Evolutionary conservation across 2,888 invertebrate genomes (phyloP).

Genomic region (Drosophila nr. perissopoda): DNA sequence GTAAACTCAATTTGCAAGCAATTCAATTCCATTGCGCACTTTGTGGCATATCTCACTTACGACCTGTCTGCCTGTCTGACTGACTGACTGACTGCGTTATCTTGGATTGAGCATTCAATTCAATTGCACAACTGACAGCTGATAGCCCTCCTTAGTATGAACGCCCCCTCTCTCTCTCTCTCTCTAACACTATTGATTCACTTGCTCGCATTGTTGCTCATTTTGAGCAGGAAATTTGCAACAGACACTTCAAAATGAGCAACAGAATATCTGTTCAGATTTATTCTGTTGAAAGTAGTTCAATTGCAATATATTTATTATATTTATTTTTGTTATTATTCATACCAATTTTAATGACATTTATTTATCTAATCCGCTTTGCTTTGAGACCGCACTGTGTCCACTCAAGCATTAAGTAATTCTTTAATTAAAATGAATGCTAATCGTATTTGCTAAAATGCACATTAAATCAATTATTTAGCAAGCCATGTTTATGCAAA

Average conservation of each 20-base stretch:
- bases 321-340: neutral
- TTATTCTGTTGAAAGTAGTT: slow-evolving; percentile 3
- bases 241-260: slow-evolving; percentile 12
- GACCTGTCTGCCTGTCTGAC: neutral
- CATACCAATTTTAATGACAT: neutral
- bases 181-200: neutral
- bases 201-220: slow-evolving; percentile 19
- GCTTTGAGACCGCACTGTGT: neutral
- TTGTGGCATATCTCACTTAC: slow-evolving; percentile 23
- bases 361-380: slow-evolving; percentile 21
- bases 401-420: neutral
- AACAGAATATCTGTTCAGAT: slow-evolving; percentile 13
- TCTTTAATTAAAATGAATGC: slow-evolving; percentile 16
- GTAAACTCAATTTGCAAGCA: slow-evolving; percentile 32
- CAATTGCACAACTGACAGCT: slow-evolving; percentile 40
- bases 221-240: slow-evolving; percentile 20
- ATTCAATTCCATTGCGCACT: slow-evolving; percentile 47
- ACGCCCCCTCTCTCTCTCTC: neutral
- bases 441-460: slow-evolving; percentile 6
- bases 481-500: neutral
- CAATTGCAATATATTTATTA: slow-evolving; percentile 1
- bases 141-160: slow-evolving; percentile 10
- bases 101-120: slow-evolving; percentile 29
- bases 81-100: neutral
- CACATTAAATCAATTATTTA: slow-evolving; percentile 19